Evolutionary conservation across 1,140 invertebrate genomes (phyloP).

Genomic region (Penaeus vannamei): DNA sequence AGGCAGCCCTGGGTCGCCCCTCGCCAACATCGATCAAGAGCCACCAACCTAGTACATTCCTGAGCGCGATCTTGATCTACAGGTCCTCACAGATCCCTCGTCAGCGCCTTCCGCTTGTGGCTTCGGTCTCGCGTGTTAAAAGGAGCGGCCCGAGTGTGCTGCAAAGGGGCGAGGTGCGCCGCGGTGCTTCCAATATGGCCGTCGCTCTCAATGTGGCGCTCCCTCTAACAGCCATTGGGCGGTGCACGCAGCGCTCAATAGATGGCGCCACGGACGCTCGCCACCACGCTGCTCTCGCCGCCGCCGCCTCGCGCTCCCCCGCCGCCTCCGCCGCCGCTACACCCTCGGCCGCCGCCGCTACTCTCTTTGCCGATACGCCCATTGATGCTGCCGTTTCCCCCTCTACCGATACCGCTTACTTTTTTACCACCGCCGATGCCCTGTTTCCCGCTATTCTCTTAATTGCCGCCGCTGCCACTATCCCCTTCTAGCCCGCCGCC

Average conservation of each 20-base stretch:
- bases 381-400: too few relatives aligned
- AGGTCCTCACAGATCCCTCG: constrained; percentile 43
- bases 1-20: neutral
- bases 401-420: too few relatives aligned
- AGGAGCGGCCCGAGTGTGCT: neutral
- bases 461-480: too few relatives aligned
- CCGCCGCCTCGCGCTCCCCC: neutral
- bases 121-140: neutral
- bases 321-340: neutral
- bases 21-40: neutral
- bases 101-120: neutral
- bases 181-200: constrained; percentile 53
- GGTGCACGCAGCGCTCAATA: constrained; percentile 42
- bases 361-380: too few relatives aligned
- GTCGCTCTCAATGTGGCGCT: constrained; percentile 40
- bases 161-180: constrained; percentile 39
- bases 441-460: too few relatives aligned
- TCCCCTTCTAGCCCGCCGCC: too few relatives aligned
- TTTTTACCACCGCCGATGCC: too few relatives aligned
- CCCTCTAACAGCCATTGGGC: constrained; percentile 52
- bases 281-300: constrained; percentile 35
- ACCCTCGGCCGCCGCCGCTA: too few relatives aligned
- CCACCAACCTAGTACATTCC: constrained; percentile 55
- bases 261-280: constrained; percentile 43
- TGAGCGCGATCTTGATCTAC: constrained; percentile 50